These are phyloP conservation scores for Amiota communis DNA, from an alignment of 2,888 invertebrate species.

Conservation along the genomic window DNA sequence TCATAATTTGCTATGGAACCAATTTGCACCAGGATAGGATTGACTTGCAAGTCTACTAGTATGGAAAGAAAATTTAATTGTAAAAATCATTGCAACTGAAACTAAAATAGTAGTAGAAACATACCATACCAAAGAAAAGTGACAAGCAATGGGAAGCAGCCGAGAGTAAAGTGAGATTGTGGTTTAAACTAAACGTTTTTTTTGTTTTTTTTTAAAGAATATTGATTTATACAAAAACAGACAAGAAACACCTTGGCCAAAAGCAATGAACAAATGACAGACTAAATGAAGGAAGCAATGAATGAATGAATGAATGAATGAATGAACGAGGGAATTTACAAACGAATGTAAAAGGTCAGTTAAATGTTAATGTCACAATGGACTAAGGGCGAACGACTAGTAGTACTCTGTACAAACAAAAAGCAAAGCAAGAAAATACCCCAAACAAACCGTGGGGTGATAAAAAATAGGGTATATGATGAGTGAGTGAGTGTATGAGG, in stretches of 20 bases:
- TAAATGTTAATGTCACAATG: conserved; percentile 63
- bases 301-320: too few relatives aligned
- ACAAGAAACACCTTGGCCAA: conserved; percentile 62
- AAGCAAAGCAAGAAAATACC: neutral
- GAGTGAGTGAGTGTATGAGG: neutral
- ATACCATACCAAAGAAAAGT: too few relatives aligned
- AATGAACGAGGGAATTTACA: too few relatives aligned
- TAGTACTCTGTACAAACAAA: too few relatives aligned
- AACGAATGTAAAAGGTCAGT: conserved; percentile 61
- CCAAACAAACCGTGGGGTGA: too few relatives aligned
- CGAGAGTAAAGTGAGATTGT: conserved; percentile 17
- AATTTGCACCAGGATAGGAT: conserved; percentile 14
- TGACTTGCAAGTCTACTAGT: conserved; percentile 28
- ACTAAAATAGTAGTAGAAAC: neutral
- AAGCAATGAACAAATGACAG: neutral
- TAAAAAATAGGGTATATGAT: conserved; percentile 19
- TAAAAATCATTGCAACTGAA: conserved; percentile 52
- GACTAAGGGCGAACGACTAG: conserved; percentile 32
- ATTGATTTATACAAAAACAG: conserved; percentile 28
- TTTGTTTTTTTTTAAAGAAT: neutral
- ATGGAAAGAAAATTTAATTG: conserved; percentile 59
- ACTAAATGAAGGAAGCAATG: conserved; percentile 22
- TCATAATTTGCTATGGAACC: conserved; percentile 41
- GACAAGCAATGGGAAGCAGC: neutral
- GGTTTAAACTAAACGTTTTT: conserved; percentile 15